Evolutionary conservation across 2,888 invertebrate species (phyloP).

Genomic region (Cyclophora albipunctata): DNA sequence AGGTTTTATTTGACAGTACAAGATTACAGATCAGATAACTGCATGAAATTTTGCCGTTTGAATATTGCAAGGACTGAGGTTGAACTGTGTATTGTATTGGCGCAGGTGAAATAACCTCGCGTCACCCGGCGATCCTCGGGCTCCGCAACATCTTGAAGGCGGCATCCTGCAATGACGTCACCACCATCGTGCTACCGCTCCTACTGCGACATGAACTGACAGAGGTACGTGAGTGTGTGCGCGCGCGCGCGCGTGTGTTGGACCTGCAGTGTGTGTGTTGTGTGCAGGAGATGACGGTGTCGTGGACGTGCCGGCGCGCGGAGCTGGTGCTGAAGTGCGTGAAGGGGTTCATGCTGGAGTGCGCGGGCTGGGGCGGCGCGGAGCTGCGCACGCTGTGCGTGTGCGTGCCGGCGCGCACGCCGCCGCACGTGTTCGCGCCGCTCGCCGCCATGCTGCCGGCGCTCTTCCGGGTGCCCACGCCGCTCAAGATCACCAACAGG

Average conservation of each 20-base stretch:
- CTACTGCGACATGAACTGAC: conserved; percentile 94
- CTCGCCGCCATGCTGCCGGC: conserved; percentile 89
- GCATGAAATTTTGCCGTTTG: too few species aligned
- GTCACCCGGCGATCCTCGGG: conserved; percentile 96
- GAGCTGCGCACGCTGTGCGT: conserved; percentile 85
- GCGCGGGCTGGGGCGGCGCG: conserved; percentile 93
- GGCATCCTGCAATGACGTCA: conserved; percentile 95
- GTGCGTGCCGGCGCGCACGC: conserved; percentile 29
- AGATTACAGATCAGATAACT: too few species aligned
- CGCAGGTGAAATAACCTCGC: conserved; percentile 91
- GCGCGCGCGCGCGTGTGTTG: conserved; percentile 2
- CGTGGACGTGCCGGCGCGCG: conserved; percentile 96
- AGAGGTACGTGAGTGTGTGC: conserved; percentile 79
- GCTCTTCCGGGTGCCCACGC: conserved; percentile 86
- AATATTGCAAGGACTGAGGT: too few species aligned
- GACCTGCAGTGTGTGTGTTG: background rate
- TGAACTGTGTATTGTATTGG: background rate
- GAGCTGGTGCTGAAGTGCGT: conserved; percentile 99
- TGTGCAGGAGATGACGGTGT: conserved; percentile 90
- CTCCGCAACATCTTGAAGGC: conserved; percentile 95
- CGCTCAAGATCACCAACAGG: conserved; percentile 78
- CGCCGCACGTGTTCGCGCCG: conserved; percentile 85
- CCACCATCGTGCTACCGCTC: conserved; percentile 93
- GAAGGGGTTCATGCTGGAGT: conserved; percentile 99
- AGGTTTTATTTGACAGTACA: too few species aligned